Conservation (phyloP, 2,797 vertebrate genomes). For the Sebastiscus albofasciatus region DNA sequence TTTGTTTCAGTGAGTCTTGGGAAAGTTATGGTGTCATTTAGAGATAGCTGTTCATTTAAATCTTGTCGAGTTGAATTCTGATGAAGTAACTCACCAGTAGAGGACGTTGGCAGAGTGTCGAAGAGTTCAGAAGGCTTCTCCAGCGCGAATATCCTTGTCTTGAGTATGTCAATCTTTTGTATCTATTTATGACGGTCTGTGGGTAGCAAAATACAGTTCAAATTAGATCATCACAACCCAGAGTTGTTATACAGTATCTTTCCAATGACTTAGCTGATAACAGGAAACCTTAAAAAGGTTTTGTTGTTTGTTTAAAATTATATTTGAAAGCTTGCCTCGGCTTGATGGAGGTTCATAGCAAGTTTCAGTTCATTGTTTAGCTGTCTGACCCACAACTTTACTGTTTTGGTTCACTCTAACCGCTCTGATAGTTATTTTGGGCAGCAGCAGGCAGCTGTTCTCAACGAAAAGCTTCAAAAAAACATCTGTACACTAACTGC, state of each 20-base stretch:
- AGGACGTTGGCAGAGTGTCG: background rate
- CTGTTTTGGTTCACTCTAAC: no score
- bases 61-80: background rate
- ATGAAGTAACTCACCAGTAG: background rate
- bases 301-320: background rate
- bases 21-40: background rate
- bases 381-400: background rate
- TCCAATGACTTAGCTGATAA: no score
- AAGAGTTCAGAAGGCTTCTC: background rate
- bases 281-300: background rate
- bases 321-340: background rate
- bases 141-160: background rate
- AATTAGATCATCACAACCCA: background rate
- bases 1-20: background rate
- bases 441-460: no score
- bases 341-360: background rate
- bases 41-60: background rate
- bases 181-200: background rate
- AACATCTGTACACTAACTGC: no score
- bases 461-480: no score
- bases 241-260: background rate
- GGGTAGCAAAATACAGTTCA: background rate
- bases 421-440: no score
- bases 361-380: background rate
- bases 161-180: background rate